Conservation (phyloP, 1,140 invertebrate genomes). For the Brachystomella parvula region DNA sequence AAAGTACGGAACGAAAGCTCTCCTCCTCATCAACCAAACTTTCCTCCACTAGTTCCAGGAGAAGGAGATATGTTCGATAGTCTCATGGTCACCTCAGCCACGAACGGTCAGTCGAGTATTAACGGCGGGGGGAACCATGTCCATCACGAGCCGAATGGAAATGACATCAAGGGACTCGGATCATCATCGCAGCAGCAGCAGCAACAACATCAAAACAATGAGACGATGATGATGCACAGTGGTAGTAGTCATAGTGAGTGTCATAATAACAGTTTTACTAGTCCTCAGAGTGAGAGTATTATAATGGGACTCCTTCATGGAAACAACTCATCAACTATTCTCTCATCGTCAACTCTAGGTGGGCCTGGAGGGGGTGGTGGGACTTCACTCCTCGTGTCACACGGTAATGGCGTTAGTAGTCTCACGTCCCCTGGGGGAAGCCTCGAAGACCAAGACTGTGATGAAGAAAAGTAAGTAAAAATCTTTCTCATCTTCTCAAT, state of each 20-base stretch:
- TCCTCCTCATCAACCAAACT: background rate
- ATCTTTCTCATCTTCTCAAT: constrained; percentile 5
- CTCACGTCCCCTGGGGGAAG: constrained; percentile 34
- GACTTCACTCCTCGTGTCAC: background rate
- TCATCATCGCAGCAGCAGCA: background rate
- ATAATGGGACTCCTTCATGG: constrained; percentile 14
- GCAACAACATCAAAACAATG: constrained; percentile 3
- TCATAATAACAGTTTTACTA: constrained; percentile 7
- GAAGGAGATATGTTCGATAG: background rate
- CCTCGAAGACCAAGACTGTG: constrained; percentile 37
- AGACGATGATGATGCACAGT: constrained; percentile 21
- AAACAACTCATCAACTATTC: background rate
- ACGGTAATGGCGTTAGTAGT: constrained; percentile 14
- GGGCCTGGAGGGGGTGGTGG: background rate
- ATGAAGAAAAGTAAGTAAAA: constrained; percentile 36
- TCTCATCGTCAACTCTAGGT: background rate
- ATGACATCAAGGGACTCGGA: constrained; percentile 15
- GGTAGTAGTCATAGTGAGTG: constrained; percentile 1
- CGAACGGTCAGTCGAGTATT: background rate
- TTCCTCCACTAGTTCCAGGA: background rate
- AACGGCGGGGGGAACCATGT: background rate
- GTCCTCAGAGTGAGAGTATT: constrained; percentile 17
- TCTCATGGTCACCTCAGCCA: background rate
- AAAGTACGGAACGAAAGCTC: background rate
- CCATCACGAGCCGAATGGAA: constrained; percentile 33